Conservation (phyloP, 2,113 vertebrate genomes). For the Ameiurus melas region DNA sequence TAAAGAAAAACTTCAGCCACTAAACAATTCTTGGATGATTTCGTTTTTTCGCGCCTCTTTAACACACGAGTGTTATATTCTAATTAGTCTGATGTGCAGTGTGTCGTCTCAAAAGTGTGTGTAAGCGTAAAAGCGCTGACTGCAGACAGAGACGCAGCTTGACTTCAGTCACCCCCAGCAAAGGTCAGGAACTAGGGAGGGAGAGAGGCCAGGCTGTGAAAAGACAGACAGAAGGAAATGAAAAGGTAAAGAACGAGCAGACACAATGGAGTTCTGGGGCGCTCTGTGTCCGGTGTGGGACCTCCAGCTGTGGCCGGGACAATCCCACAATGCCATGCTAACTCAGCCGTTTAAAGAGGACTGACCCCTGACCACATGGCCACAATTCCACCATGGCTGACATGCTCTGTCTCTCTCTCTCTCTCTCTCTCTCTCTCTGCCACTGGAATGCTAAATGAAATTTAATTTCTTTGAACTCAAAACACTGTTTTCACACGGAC, state of each 20-base stretch:
- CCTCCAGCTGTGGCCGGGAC: conserved; percentile 30
- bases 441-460: too few species aligned
- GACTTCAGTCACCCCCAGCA: conserved; percentile 26
- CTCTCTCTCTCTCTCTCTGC: background rate
- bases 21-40: background rate
- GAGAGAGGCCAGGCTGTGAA: background rate
- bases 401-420: too few species aligned
- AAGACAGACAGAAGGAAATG: conserved; percentile 8
- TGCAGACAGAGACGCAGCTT: conserved; percentile 29
- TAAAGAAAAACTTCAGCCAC: background rate
- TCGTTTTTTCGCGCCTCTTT: background rate
- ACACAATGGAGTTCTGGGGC: conserved; percentile 22
- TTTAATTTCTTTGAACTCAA: too few species aligned
- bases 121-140: conserved; percentile 17
- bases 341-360: conserved; percentile 14
- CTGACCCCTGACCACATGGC: background rate
- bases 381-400: background rate
- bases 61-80: background rate
- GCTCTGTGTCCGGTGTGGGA: background rate
- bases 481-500: too few species aligned
- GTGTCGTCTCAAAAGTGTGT: background rate
- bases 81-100: background rate
- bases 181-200: conserved; percentile 29
- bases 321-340: conserved; percentile 15
- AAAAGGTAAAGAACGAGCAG: conserved; percentile 29